Conservation (phyloP, 2,797 vertebrate species). For the Oophaga sylvatica region DNA sequence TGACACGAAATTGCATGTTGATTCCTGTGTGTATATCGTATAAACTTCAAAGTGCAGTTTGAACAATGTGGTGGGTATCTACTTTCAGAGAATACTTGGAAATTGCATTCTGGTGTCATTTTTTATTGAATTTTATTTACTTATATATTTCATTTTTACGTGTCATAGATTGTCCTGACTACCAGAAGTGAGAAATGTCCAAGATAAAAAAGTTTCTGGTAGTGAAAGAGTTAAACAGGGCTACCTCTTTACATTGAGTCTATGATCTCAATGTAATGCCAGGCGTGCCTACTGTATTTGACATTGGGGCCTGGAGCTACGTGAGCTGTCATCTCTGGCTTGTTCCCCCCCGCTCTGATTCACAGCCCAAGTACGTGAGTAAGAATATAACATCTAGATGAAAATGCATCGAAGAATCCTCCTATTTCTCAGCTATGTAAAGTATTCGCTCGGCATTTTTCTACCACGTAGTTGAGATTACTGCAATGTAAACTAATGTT, state of each 20-base stretch:
- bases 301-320: slow-evolving; percentile 12
- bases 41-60: too few relatives aligned
- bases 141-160: too few relatives aligned
- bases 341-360: slow-evolving; percentile 13
- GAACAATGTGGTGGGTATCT: too few relatives aligned
- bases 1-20: background rate
- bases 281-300: slow-evolving; percentile 19
- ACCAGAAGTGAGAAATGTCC: background rate
- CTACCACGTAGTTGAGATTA: slow-evolving; percentile 46
- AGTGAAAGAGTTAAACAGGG: background rate
- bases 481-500: slow-evolving; percentile 31
- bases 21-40: background rate
- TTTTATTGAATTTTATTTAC: too few relatives aligned
- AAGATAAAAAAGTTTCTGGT: background rate
- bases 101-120: too few relatives aligned
- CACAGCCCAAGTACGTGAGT: slow-evolving; percentile 7
- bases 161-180: too few relatives aligned
- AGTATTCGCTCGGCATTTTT: slow-evolving; percentile 45
- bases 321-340: slow-evolving; percentile 4
- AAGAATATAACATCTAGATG: slow-evolving; percentile 29
- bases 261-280: slow-evolving; percentile 5
- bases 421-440: slow-evolving; percentile 40
- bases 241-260: background rate
- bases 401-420: slow-evolving; percentile 37
- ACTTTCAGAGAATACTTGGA: too few relatives aligned